A percentile compares a stretch with the other conserved stretches of the same genome.
These are phyloP conservation scores for Portevinia maculata DNA, from an alignment of 2,888 invertebrate species.

Conservation along the genomic window DNA sequence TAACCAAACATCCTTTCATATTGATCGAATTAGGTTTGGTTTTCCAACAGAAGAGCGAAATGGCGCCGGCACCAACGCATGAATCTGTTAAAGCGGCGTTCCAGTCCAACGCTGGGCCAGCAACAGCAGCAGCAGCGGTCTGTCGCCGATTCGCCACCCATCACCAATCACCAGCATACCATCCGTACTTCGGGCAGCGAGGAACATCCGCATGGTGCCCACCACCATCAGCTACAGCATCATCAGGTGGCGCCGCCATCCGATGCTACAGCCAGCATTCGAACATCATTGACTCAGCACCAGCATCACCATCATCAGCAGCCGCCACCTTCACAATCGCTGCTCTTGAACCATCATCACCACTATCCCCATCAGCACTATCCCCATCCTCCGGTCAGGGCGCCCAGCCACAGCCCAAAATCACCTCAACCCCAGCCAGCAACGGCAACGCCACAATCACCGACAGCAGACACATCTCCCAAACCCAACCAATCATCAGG, in stretches of 20 bases:
- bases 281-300: constrained; percentile 75
- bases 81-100: constrained; percentile 93
- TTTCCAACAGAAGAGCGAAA: constrained; percentile 99
- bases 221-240: constrained; percentile 53
- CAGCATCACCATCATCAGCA: constrained; percentile 80
- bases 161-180: constrained; percentile 78
- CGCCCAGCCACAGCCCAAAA: constrained; percentile 67
- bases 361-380: constrained; percentile 71
- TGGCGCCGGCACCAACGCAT: constrained; percentile 98
- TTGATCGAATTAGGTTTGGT: constrained; percentile 94
- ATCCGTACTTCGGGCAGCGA: constrained; percentile 73
- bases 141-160: constrained; percentile 78
- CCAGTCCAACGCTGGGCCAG: constrained; percentile 79
- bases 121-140: constrained; percentile 81
- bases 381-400: constrained; percentile 62
- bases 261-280: constrained; percentile 75
- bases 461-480: constrained; percentile 75
- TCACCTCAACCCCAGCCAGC: constrained; percentile 81
- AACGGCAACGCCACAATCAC: constrained; percentile 81
- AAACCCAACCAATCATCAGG: constrained; percentile 76
- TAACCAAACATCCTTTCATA: constrained; percentile 83
- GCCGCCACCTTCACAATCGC: constrained; percentile 75
- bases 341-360: constrained; percentile 67
- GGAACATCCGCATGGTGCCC: constrained; percentile 66
- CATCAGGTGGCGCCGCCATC: constrained; percentile 38